Evolutionary conservation across 2,888 invertebrate species (phyloP), one percentile per base, ranked within the genome.

Genomic region (Eurois occulta): DNA sequence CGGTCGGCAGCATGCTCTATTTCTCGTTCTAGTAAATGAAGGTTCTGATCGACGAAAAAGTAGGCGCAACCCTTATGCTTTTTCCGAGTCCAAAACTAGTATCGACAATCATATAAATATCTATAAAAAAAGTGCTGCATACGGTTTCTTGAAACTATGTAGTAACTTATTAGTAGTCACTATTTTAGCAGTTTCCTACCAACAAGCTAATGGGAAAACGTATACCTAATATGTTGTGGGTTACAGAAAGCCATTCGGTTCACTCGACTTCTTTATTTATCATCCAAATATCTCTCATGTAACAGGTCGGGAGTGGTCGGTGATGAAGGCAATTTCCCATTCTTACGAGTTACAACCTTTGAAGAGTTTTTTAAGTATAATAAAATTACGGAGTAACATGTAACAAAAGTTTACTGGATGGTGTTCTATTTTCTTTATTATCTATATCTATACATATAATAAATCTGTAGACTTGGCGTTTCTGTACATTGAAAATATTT

Each of bases 261-360:
- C 38, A 60, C 60, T 60, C 65, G 41, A 60, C 28, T 55, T 55
- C 64, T 81, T 68, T 41, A 69, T 84, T 83, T 77, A 65, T 68
- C 60, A 81, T 67, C 46, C 21, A 46, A 71, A 81, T 60, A 67
- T 64, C 21, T 24, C 43, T 58, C 55, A 58, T 28, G 60, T 41
- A 55, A 72, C 72, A 62, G 21, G 35, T 28, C n/a, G 60, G 32
- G 35, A 68, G 16, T 67, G 58, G 55, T 64, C 58, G 24, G 32
- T 76, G n/a, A 72, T 76, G 52, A 69, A 8, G 16, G 6, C 38
- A 65, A 72, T 75, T 74, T 74, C 18, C 13, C 32, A 38, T 62
- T 77, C 24, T 10, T 35, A 48, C 16, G 1, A 35, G 35, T 1
- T 28, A 43, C 43, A 35, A 24, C 13, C 28, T 46, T 18, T 21